Evolutionary conservation across 2,888 invertebrate species (phyloP).

Genomic region (Aleiodes leptofemur): DNA sequence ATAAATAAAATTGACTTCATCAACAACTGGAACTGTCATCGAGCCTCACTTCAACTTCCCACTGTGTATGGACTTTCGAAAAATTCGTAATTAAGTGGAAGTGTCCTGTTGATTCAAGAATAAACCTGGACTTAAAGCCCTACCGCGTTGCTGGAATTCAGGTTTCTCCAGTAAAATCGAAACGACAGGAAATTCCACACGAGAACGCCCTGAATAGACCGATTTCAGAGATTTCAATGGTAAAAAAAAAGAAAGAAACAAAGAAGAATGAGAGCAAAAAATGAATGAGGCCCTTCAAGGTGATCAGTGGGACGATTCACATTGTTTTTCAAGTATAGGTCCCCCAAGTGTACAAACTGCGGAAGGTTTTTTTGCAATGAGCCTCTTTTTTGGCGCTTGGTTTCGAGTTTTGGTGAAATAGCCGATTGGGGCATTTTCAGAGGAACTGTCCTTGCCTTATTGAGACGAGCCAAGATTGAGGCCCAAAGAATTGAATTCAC

Average conservation of each 20-base stretch:
- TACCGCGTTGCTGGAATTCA: slow-evolving; percentile 41
- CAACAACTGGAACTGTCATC: no score
- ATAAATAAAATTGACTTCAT: neutral
- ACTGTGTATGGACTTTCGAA: neutral
- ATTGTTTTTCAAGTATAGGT: slow-evolving; percentile 29
- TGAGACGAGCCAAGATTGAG: slow-evolving; percentile 53
- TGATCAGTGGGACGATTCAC: slow-evolving; percentile 25
- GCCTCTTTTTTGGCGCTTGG: slow-evolving; percentile 30
- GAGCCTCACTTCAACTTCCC: neutral
- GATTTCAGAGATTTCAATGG: slow-evolving; percentile 11
- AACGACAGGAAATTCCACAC: slow-evolving; percentile 36
- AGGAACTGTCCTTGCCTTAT: slow-evolving; percentile 55
- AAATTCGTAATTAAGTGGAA: slow-evolving; percentile 1
- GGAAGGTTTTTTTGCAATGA: slow-evolving; percentile 6
- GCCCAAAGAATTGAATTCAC: slow-evolving; percentile 41
- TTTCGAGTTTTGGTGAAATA: slow-evolving; percentile 36
- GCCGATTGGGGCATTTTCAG: slow-evolving; percentile 20
- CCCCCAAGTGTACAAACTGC: neutral
- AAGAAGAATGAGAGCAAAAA: slow-evolving; percentile 5
- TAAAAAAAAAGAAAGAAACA: slow-evolving; percentile 8
- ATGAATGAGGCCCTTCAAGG: slow-evolving; percentile 19
- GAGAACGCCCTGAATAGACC: slow-evolving; percentile 27
- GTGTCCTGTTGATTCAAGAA: slow-evolving; percentile 8
- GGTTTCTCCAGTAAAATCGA: slow-evolving; percentile 38
- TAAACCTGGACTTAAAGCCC: slow-evolving; percentile 23